These are phyloP conservation scores for Caenorhabditis sp. DNA, from an alignment of 2,888 invertebrate genomes.

Conservation along the genomic window DNA sequence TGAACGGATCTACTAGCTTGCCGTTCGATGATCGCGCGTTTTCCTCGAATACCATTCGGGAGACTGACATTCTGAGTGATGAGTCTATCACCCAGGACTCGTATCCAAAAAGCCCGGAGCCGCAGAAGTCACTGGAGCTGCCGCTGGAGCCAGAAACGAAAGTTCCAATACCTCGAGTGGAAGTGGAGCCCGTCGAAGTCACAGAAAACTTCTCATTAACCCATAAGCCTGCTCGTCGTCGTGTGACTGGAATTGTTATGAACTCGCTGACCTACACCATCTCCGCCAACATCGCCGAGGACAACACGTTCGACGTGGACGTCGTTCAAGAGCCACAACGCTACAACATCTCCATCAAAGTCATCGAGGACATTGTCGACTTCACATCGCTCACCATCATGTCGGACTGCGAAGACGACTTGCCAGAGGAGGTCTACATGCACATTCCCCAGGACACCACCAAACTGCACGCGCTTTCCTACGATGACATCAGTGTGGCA, in stretches of 20 bases:
- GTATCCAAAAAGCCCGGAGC: slow-evolving; percentile 15
- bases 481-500: slow-evolving; percentile 48
- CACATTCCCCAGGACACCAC: slow-evolving; percentile 17
- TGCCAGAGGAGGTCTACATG: slow-evolving; percentile 29
- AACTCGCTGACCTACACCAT: slow-evolving; percentile 49
- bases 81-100: slow-evolving; percentile 52
- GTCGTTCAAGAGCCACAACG: slow-evolving; percentile 67
- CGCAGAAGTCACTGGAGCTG: neutral
- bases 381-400: slow-evolving; percentile 65
- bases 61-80: slow-evolving; percentile 73
- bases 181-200: slow-evolving; percentile 22
- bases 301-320: slow-evolving; percentile 68
- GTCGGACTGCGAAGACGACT: slow-evolving; percentile 56
- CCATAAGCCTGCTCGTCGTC: slow-evolving; percentile 30
- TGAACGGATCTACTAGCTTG: slow-evolving; percentile 53
- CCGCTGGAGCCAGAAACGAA: too few relatives aligned
- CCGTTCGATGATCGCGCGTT: slow-evolving; percentile 33
- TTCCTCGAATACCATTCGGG: slow-evolving; percentile 57
- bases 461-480: slow-evolving; percentile 29
- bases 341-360: slow-evolving; percentile 61
- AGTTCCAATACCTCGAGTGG: too few relatives aligned
- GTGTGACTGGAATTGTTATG: slow-evolving; percentile 59
- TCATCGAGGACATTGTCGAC: slow-evolving; percentile 67
- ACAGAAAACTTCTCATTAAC: slow-evolving; percentile 37
- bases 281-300: slow-evolving; percentile 57